Base-by-base conservation (phyloP, 1,140 invertebrate species). In the Pectinophora gossypiella region DNA sequence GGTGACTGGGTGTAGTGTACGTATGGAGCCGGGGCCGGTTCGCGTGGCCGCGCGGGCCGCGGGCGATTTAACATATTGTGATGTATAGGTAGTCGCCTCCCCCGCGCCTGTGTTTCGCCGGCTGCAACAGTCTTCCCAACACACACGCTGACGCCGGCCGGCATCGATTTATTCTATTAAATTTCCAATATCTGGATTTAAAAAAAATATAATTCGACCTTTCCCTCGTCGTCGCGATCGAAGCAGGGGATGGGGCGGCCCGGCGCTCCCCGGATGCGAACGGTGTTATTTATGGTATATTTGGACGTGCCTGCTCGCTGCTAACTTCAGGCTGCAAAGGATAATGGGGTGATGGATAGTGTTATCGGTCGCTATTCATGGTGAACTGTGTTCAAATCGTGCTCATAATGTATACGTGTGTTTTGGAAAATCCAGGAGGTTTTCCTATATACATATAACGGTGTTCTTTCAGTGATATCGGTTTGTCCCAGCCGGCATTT, bases 321-420 rank as follows among this genome's bases (percentile, higher is more conserved):
- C 80, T 72, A 84, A 83, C 83, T 86, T 86, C 83, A 81, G 57
- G 76, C 74, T 65, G 71, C 64, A 61, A 56, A 73, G 75, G 50
- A 80, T 84, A 82, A 85, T 82, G 70, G 78, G 75, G 73, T 85
- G 83, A 86, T 86, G 81, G 78, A 84, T 86, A 78, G 71, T 86
- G 80, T 86, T 86, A 83, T 86, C 81, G 80, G 79, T 76, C 67
- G 81, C 61, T 77, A 68, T 81, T 77, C 73, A 68, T 51, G 61
- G 74, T 71, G 68, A 74, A 76, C 63, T 50, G 69, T 64, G 72
- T 64, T 69, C 46, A 59, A 70, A 70, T 62, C 51, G 68, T 71
- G 60, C 59, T 73, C 60, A 69, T 73, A 68, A 69, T 73, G 62
- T 63, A 65, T 48, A 56, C 56, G 55, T 73, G 70, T 69, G 58